These are phyloP conservation scores for Boloria euphrosyne DNA, from an alignment of 2,888 invertebrate species.

Conservation along the genomic window DNA sequence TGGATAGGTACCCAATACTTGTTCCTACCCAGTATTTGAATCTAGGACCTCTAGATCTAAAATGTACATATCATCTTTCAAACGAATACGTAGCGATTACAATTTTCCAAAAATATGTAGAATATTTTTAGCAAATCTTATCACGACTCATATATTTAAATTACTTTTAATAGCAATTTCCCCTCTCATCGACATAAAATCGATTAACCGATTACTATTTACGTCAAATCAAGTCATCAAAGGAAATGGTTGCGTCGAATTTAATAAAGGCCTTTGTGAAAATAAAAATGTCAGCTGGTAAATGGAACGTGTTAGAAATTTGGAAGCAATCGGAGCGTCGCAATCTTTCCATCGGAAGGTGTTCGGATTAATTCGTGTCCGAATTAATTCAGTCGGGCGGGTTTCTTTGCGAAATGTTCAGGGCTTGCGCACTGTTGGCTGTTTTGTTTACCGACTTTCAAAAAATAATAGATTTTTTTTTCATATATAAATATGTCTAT, in stretches of 20 bases:
- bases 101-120: too few species aligned
- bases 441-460: background rate
- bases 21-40: too few species aligned
- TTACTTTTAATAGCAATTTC: background rate
- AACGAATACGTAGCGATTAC: too few species aligned
- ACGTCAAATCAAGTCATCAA: conserved; percentile 29
- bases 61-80: too few species aligned
- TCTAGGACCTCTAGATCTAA: too few species aligned
- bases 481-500: background rate
- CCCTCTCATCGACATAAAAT: conserved; percentile 5
- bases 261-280: conserved; percentile 41
- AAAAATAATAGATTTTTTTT: background rate
- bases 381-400: conserved; percentile 57
- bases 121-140: too few species aligned
- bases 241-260: conserved; percentile 34
- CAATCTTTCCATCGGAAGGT: conserved; percentile 52
- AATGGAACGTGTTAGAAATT: conserved; percentile 46
- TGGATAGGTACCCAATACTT: too few species aligned
- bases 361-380: conserved; percentile 57
- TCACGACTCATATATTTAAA: too few species aligned
- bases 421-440: conserved; percentile 39
- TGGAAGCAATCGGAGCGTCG: conserved; percentile 47
- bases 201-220: conserved; percentile 25
- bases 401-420: conserved; percentile 49
- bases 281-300: conserved; percentile 43